Conservation (phyloP, 30 jellyfish, hydroid and myxozoan genomes). For the Turritopsis dohrnii region DNA sequence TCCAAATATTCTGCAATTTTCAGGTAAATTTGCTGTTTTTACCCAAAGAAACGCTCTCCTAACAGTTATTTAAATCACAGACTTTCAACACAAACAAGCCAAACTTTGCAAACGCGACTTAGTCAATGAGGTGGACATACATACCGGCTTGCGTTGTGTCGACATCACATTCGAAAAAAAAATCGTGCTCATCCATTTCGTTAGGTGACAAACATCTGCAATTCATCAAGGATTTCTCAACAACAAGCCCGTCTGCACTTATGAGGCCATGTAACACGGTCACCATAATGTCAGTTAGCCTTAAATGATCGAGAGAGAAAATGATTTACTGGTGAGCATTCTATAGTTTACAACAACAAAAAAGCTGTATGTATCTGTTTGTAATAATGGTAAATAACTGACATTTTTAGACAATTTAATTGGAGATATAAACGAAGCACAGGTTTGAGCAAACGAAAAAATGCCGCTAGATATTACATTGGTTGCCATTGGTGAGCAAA, state of each 20-base stretch:
- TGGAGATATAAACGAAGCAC: too few species aligned
- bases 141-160: slow-evolving; percentile 49
- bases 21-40: background rate
- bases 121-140: background rate
- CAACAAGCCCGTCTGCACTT: background rate
- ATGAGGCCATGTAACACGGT: slow-evolving; percentile 3
- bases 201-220: slow-evolving; percentile 65
- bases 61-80: too few species aligned
- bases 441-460: too few species aligned
- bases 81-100: background rate
- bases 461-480: too few species aligned
- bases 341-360: too few species aligned
- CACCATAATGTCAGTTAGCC: slow-evolving; percentile 12
- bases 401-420: too few species aligned
- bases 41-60: too few species aligned
- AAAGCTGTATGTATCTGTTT: too few species aligned
- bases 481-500: too few species aligned
- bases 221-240: slow-evolving; percentile 16
- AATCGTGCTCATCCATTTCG: slow-evolving; percentile 44
- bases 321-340: too few species aligned
- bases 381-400: too few species aligned
- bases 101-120: background rate
- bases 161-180: slow-evolving; percentile 50
- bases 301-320: too few species aligned
- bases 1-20: background rate